These are phyloP conservation scores for Psilanteris sp. DNA, from an alignment of 1,140 invertebrate genomes.

Conservation along the genomic window DNA sequence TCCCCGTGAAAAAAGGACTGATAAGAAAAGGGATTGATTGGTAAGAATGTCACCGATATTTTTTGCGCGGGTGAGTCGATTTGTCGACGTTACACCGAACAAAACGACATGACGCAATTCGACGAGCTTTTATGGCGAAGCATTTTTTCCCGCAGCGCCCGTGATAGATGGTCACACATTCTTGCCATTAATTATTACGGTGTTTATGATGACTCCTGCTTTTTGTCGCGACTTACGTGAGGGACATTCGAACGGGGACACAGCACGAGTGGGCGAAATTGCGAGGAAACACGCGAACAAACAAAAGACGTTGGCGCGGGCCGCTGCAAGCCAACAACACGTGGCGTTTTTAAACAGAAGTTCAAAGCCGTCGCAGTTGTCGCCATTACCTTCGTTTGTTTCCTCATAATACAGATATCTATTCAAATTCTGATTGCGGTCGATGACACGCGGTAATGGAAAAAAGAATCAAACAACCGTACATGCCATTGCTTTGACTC, in stretches of 20 bases:
- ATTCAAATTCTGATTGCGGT: constrained; percentile 41
- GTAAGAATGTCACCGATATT: constrained; percentile 33
- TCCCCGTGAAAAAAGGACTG: constrained; percentile 25
- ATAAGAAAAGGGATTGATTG: constrained; percentile 38
- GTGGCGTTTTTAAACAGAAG: constrained; percentile 33
- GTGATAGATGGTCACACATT: constrained; percentile 55
- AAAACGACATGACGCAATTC: constrained; percentile 41
- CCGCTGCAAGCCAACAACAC: constrained; percentile 3
- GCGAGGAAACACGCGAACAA: constrained; percentile 35
- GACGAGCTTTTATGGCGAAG: background rate
- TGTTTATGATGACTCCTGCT: constrained; percentile 55
- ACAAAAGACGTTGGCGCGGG: constrained; percentile 37
- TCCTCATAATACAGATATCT: constrained; percentile 27
- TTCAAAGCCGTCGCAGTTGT: constrained; percentile 30
- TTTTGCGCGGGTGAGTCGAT: constrained; percentile 16
- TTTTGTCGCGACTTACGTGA: constrained; percentile 51
- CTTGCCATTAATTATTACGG: constrained; percentile 56
- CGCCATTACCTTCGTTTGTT: constrained; percentile 22
- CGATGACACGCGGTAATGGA: constrained; percentile 32
- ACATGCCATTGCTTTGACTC: too few species aligned
- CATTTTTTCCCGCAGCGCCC: constrained; percentile 12
- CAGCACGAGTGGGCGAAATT: constrained; percentile 48
- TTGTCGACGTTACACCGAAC: constrained; percentile 27
- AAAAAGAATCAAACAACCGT: constrained; percentile 28
- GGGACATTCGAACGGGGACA: constrained; percentile 35